Percentiles rank a stretch among this genome's conserved stretches.
These are phyloP conservation scores for Chrysina gloriosa DNA, from an alignment of 2,888 invertebrate genomes.

Conservation along the genomic window DNA sequence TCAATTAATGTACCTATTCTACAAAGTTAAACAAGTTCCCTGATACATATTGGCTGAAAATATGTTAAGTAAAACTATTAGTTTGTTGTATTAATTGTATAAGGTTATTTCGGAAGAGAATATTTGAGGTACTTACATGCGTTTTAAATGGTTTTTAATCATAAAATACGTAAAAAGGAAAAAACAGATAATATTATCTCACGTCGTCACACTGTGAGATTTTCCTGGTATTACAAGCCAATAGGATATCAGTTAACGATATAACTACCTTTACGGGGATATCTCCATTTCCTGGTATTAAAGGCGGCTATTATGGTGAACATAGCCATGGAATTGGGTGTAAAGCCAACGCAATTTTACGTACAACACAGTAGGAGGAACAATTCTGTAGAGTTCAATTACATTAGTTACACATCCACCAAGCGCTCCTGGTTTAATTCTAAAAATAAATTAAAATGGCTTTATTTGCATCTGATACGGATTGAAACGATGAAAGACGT, in stretches of 20 bases:
- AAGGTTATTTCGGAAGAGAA: too few species aligned
- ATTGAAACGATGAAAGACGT: too few species aligned
- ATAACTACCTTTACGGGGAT: not conserved
- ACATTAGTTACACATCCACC: conserved; percentile 31
- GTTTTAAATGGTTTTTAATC: not conserved
- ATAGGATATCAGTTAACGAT: not conserved
- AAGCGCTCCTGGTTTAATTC: not conserved
- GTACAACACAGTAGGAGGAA: conserved; percentile 12
- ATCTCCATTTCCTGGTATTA: conserved; percentile 6
- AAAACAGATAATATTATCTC: too few species aligned
- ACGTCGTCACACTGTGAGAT: too few species aligned
- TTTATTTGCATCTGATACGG: conserved; percentile 19
- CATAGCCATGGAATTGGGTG: not conserved
- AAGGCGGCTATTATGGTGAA: not conserved
- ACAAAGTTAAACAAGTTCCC: too few species aligned
- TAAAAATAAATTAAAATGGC: conserved; percentile 19
- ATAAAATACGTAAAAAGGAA: not conserved
- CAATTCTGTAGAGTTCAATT: conserved; percentile 26
- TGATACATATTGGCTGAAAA: not conserved
- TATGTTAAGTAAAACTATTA: not conserved
- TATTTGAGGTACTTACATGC: too few species aligned
- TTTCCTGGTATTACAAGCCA: not conserved
- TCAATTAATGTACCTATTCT: too few species aligned
- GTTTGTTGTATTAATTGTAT: not conserved
- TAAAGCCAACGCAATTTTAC: conserved; percentile 3